Base-by-base conservation (phyloP, 1,140 invertebrate species). In the Drosophila obscura region DNA sequence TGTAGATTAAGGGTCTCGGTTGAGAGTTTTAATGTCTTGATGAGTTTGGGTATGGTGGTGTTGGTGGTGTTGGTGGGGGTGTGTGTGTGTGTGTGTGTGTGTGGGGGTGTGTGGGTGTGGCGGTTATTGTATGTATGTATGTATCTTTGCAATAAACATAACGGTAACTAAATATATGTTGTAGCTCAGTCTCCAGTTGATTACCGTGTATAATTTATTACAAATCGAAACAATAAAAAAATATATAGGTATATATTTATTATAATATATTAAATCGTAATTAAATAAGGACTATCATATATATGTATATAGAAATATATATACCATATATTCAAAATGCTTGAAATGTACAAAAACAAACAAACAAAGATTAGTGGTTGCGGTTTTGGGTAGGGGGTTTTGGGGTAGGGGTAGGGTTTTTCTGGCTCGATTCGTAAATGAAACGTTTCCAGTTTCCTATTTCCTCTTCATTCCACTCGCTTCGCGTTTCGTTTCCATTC, bases 151-250 rank as follows among this genome's bases (percentile, higher is more conserved):
- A 90, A 82, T 80, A 87, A 90, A 90, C 71, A 82, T 87, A 87
- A 82, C 81, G 87, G 75, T 90, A 90, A 90, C 77, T 88, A 90
- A 90, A 90, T 87, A 82, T 87, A 90, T 83, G 82, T 90, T 90
- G 87, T 90, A 90, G 87, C 88, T 90, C 87, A 90, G 87, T 90
- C 87, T 90, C 87, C 87, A 90, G 82, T 88, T 82, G 83, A 90
- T 90, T 90, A 83, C 76, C 81, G 87, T 71, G 51, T 77, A 69
- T 56, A 77, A 66, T 81, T 82, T 77, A 85, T 85, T 85, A 77
- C 81, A 85, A 58, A 65, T 74, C 69, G 72, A 74, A 74, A 74
- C 60, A 75, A 74, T 49, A 73, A 84, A 68, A 77, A 73, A 77
- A 60, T 68, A 64, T 59, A 66, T 68, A 57, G 31, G 60, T 45